A percentile compares a stretch with the other conserved stretches of the same genome.
Conservation (phyloP, 2,888 invertebrate genomes). For the Pristionchus fissidentatus region DNA sequence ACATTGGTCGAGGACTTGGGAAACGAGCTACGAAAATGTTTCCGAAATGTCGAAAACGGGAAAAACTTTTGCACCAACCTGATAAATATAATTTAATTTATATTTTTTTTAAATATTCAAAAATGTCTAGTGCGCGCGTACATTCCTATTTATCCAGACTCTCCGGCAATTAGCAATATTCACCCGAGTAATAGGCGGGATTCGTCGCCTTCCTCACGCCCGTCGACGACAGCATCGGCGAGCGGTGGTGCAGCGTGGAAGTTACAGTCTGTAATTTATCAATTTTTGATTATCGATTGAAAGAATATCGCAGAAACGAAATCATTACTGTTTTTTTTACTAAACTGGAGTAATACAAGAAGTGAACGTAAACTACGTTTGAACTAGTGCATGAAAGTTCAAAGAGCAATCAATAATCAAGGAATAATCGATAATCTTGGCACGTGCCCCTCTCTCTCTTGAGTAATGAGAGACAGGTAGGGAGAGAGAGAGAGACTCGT, state of each 20-base stretch:
- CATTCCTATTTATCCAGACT: not conserved
- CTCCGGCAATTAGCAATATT: not conserved
- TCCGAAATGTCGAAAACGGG: no score
- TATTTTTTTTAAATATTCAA: no score
- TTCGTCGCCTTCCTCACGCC: constrained; percentile 41
- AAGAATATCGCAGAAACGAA: no score
- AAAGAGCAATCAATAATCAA: not conserved
- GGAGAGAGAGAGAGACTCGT: constrained; percentile 12
- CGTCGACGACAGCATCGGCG: constrained; percentile 43
- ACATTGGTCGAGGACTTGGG: no score
- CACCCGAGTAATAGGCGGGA: constrained; percentile 34
- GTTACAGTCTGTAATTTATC: constrained; percentile 10
- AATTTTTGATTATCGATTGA: not conserved
- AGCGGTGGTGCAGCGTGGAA: constrained; percentile 35
- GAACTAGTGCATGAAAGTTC: no score
- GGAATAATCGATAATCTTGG: not conserved
- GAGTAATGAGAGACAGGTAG: constrained; percentile 15
- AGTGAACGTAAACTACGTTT: no score
- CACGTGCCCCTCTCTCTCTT: not conserved
- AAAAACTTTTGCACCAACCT: no score
- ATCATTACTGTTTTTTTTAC: no score
- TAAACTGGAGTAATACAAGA: no score
- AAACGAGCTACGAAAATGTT: no score
- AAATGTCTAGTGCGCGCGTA: not conserved
- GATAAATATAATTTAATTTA: no score